Percentiles rank a stretch among this genome's conserved stretches.
phyloP scores from a whole-genome alignment of 2,888 invertebrate genomes.

The Plagodis pulveraria region DNA sequence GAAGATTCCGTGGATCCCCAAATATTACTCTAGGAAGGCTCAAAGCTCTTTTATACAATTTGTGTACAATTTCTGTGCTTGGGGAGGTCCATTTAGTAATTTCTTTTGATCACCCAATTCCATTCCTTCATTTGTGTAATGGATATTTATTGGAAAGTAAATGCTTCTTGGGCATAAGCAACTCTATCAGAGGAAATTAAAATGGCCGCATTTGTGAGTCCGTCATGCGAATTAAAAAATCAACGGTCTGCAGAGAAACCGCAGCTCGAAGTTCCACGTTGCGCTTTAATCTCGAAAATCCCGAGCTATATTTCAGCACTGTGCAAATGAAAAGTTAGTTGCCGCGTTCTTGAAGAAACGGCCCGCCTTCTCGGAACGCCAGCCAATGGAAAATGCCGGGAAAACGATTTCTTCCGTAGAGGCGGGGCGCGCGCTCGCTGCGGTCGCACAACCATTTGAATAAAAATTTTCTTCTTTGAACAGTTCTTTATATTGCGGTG shows the following conservation, averaged over 20 bases:
- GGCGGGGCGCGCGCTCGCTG: slow-evolving; percentile 72
- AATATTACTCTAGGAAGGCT: too few species aligned
- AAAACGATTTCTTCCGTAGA: slow-evolving; percentile 80
- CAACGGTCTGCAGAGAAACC: slow-evolving; percentile 67
- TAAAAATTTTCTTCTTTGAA: slow-evolving; percentile 76
- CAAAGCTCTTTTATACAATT: too few species aligned
- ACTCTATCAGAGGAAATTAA: slow-evolving; percentile 40
- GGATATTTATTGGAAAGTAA: too few species aligned
- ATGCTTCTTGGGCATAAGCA: slow-evolving; percentile 1
- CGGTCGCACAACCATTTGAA: slow-evolving; percentile 80
- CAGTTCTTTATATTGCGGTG: slow-evolving; percentile 75
- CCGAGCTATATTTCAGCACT: slow-evolving; percentile 75
- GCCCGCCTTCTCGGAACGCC: slow-evolving; percentile 69
- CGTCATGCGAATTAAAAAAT: slow-evolving; percentile 52
- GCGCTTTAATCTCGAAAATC: slow-evolving; percentile 71
- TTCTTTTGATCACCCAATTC: too few species aligned
- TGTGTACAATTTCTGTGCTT: too few species aligned
- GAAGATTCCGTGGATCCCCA: too few species aligned
- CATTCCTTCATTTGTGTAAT: too few species aligned
- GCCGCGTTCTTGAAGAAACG: slow-evolving; percentile 72
- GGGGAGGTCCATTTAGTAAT: too few species aligned
- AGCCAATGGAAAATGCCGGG: slow-evolving; percentile 82
- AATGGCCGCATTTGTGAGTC: slow-evolving; percentile 54
- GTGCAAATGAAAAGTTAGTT: slow-evolving; percentile 84
- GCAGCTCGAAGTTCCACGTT: slow-evolving; percentile 72